Percentiles rank a stretch among this genome's conserved stretches.
Evolutionary conservation across 2,113 vertebrate genomes (phyloP).

Genomic region (Oceanites oceanicus): DNA sequence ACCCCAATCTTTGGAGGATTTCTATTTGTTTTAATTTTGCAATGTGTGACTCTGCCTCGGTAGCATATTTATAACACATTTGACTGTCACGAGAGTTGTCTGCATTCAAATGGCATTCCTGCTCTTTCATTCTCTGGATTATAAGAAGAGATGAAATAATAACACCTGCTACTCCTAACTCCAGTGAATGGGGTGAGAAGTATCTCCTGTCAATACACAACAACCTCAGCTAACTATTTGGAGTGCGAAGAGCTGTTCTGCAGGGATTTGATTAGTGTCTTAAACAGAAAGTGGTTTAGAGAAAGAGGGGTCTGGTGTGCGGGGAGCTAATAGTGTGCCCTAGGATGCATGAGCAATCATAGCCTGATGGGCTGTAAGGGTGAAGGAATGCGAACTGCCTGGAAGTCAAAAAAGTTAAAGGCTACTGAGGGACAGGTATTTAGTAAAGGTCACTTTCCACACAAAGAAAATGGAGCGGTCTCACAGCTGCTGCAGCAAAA

Average conservation of each 20-base stretch:
- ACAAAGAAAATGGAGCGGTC: neutral
- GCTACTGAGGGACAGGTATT: neutral
- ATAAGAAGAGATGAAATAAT: neutral
- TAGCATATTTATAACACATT: neutral
- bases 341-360: neutral
- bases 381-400: neutral
- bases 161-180: neutral
- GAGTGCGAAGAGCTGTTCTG: neutral
- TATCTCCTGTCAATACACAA: neutral
- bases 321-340: neutral
- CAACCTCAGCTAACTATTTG: neutral
- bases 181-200: neutral
- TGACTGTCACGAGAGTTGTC: neutral
- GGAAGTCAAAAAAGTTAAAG: neutral
- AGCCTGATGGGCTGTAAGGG: neutral
- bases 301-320: neutral
- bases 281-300: neutral
- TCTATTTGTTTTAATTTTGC: conserved; percentile 1
- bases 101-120: neutral
- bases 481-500: neutral
- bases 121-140: neutral
- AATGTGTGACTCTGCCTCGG: neutral
- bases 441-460: neutral
- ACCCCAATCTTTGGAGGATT: neutral
- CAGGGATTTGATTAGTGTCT: neutral